These are phyloP conservation scores for Chamaedrilus cognettii DNA, from an alignment of 2,888 invertebrate species.

Conservation along the genomic window DNA sequence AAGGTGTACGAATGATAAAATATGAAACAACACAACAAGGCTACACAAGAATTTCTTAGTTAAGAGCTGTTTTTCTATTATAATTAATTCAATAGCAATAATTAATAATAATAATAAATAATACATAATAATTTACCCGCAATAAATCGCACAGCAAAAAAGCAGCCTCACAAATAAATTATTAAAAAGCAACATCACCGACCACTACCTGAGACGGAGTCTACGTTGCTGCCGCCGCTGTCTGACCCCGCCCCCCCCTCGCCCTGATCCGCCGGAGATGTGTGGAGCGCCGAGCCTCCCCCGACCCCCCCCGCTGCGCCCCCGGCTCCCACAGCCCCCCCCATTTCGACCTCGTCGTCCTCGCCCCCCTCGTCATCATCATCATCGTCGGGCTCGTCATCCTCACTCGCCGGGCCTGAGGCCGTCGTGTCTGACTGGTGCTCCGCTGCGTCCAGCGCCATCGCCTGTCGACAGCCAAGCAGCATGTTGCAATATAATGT, in stretches of 20 bases:
- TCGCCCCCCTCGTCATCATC: slow-evolving; percentile 69
- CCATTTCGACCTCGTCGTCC: slow-evolving; percentile 82
- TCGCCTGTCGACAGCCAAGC: no score
- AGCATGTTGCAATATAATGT: no score
- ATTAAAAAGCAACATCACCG: no score
- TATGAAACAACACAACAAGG: no score
- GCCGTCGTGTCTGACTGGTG: slow-evolving; percentile 81
- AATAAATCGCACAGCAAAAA: no score
- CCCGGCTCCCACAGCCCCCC: slow-evolving; percentile 70
- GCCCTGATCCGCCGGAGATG: slow-evolving; percentile 76
- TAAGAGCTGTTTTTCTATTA: no score
- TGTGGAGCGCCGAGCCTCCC: slow-evolving; percentile 87
- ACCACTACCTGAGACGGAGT: slow-evolving; percentile 84
- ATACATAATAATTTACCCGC: no score
- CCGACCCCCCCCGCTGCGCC: slow-evolving; percentile 82
- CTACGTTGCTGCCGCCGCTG: slow-evolving; percentile 88
- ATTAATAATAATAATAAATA: no score
- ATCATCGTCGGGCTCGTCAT: slow-evolving; percentile 68
- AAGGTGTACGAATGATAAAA: no score
- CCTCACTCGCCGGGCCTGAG: slow-evolving; percentile 82
- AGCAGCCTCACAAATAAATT: no score
- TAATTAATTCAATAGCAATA: no score
- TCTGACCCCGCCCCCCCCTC: slow-evolving; percentile 64
- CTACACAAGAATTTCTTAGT: no score
- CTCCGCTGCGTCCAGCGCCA: slow-evolving; percentile 59